phyloP scores from a whole-genome alignment of 2,797 vertebrate genomes.

The Meriones psammophilus region DNA sequence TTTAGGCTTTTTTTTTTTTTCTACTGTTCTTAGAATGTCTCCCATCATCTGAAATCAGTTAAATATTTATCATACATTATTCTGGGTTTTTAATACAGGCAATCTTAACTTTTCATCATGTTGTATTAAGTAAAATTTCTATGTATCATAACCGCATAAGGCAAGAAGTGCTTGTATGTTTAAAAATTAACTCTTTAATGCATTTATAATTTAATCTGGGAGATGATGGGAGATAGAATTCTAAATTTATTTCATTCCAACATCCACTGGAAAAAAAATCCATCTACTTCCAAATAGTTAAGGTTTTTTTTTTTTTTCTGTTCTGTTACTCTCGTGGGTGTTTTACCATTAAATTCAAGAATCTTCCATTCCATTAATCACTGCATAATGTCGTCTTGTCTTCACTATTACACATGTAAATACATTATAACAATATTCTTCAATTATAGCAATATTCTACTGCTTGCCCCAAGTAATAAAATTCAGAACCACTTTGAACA shows the following conservation, averaged over 20 bases:
- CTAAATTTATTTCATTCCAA: slow-evolving; percentile 17
- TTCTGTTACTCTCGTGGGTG: neutral
- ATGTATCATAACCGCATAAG: slow-evolving; percentile 10
- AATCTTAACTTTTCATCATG: slow-evolving; percentile 16
- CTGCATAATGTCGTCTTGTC: neutral
- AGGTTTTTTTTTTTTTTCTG: neutral
- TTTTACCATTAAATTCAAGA: neutral
- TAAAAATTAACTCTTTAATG: slow-evolving; percentile 21
- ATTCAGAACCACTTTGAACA: slow-evolving; percentile 51
- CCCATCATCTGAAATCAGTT: slow-evolving; percentile 17
- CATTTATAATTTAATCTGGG: slow-evolving; percentile 28
- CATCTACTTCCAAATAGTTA: slow-evolving; percentile 36
- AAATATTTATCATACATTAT: slow-evolving; percentile 8
- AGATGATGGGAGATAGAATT: neutral
- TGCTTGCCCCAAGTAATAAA: slow-evolving; percentile 7
- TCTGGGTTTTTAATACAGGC: neutral
- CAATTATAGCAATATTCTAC: neutral
- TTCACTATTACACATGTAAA: neutral
- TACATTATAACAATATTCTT: neutral
- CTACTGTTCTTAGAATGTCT: neutral
- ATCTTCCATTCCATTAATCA: neutral
- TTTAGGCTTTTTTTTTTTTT: neutral
- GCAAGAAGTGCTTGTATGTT: neutral
- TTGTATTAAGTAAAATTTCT: slow-evolving; percentile 23
- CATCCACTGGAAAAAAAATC: neutral